Evolutionary conservation across 1,140 invertebrate species (phyloP).

Genomic region (Hydropsyche tenuis): DNA sequence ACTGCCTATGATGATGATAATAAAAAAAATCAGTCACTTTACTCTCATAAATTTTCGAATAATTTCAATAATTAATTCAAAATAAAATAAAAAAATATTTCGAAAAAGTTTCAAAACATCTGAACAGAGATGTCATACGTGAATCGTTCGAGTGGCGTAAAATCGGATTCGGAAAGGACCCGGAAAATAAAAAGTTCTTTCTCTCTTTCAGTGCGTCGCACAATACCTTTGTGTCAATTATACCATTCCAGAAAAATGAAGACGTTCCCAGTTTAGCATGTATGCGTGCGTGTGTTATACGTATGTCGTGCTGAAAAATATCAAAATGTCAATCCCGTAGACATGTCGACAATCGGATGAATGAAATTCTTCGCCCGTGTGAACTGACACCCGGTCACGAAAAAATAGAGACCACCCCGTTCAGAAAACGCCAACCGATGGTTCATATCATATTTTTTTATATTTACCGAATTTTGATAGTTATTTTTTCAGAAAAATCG

Average conservation of each 20-base stretch:
- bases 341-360: conserved; percentile 43
- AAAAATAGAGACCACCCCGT: conserved; percentile 32
- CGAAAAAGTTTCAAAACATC: too few species aligned
- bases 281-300: not conserved
- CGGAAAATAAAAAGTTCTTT: not conserved
- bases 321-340: conserved; percentile 41
- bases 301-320: conserved; percentile 14
- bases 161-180: conserved; percentile 39
- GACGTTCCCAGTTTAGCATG: not conserved
- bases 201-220: too few species aligned
- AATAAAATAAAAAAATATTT: too few species aligned
- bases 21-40: too few species aligned
- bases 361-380: conserved; percentile 42
- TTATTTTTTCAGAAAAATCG: too few species aligned
- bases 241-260: not conserved
- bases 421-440: conserved; percentile 9
- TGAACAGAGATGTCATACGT: too few species aligned
- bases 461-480: too few species aligned
- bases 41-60: too few species aligned
- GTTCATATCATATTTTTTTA: too few species aligned
- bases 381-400: conserved; percentile 37
- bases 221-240: conserved; percentile 5
- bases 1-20: too few species aligned
- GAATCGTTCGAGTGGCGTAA: conserved; percentile 39
- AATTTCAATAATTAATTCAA: too few species aligned